Percentiles rank a stretch among this genome's conserved stretches.
Conservation (phyloP, 2,113 vertebrate genomes). For the Ramphastos sulfuratus region DNA sequence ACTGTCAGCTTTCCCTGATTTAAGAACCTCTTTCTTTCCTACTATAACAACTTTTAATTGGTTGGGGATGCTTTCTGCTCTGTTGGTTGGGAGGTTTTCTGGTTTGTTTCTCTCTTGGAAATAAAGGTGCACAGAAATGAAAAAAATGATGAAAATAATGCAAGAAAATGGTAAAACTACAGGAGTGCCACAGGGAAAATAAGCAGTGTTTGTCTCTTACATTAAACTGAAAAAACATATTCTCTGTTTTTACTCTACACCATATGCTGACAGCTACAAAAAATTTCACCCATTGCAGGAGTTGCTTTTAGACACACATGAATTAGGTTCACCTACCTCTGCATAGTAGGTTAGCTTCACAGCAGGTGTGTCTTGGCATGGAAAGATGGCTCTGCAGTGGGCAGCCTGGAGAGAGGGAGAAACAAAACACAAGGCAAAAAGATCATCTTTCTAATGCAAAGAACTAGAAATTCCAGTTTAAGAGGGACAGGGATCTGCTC, state of each 20-base stretch:
- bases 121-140: not conserved
- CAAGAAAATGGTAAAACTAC: not conserved
- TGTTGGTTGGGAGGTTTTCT: too few relatives aligned
- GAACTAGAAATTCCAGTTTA: not conserved
- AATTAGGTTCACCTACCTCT: constrained; percentile 78
- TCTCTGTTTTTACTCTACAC: not conserved
- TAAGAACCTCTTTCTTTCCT: not conserved
- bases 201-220: not conserved
- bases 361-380: constrained; percentile 94
- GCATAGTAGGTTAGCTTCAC: constrained; percentile 94
- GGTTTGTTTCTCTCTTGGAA: not conserved
- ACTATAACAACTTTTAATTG: not conserved
- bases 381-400: constrained; percentile 93
- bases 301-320: not conserved
- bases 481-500: too few relatives aligned
- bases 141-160: not conserved
- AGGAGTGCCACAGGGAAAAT: not conserved
- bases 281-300: not conserved
- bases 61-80: too few relatives aligned
- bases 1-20: not conserved
- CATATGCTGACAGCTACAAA: not conserved
- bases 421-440: not conserved
- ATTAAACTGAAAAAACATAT: not conserved
- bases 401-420: constrained; percentile 75
- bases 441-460: not conserved